A percentile compares a stretch with the other conserved stretches of the same genome.
These are phyloP conservation scores for Cyanistes caeruleus DNA, from an alignment of 2,113 vertebrate species.

Conservation along the genomic window DNA sequence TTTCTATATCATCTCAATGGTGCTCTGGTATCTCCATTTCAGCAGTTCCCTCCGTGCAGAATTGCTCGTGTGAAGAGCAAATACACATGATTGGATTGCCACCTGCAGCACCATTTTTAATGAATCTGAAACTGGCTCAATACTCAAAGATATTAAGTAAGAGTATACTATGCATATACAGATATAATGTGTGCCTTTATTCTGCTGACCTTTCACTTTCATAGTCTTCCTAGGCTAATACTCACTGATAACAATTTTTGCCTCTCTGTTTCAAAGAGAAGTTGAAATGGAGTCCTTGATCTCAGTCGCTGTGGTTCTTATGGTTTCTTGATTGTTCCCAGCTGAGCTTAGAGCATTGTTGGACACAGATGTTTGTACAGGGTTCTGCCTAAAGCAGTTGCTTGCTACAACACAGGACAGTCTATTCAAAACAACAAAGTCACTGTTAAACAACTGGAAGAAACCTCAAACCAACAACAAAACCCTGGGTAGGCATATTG, in stretches of 20 bases:
- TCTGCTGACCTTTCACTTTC: not conserved
- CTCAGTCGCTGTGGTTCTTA: not conserved
- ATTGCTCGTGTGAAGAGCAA: conserved; percentile 8
- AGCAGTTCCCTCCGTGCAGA: not conserved
- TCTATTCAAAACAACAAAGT: not conserved
- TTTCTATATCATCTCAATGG: not conserved
- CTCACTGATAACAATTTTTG: not conserved
- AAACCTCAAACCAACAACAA: not conserved
- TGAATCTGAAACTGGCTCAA: not conserved
- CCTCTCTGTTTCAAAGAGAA: not conserved
- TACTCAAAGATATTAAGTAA: not conserved
- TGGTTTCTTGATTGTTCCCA: not conserved
- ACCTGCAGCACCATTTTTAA: not conserved
- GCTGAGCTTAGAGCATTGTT: not conserved
- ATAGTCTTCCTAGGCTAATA: not conserved
- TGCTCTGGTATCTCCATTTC: conserved; percentile 20
- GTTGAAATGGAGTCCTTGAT: not conserved
- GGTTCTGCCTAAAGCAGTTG: not conserved
- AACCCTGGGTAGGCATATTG: not conserved
- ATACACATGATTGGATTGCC: not conserved
- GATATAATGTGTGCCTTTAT: not conserved
- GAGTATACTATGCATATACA: not conserved
- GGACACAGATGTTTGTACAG: accelerated
- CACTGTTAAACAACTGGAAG: not conserved
- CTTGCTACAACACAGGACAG: not conserved